Conservation (phyloP, 2,113 vertebrate species). For the Phoenicopterus ruber region DNA sequence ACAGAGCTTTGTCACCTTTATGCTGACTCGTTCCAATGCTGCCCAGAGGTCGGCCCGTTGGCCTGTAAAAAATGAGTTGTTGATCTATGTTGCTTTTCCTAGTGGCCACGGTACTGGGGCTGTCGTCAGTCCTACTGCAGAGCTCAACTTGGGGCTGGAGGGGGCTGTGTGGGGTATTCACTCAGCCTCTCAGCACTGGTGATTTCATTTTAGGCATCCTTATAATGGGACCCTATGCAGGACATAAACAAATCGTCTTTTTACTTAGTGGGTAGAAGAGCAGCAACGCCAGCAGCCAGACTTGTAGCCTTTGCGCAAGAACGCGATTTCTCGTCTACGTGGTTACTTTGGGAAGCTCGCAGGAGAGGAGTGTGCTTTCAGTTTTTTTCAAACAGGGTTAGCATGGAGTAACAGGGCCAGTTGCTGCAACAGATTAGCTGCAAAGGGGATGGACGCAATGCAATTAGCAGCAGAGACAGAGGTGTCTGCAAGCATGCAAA, state of each 20-base stretch:
- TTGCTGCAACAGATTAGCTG: neutral
- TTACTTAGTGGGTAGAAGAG: neutral
- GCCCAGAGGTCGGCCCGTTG: neutral
- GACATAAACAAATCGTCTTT: neutral
- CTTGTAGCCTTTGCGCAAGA: neutral
- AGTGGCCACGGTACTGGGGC: neutral
- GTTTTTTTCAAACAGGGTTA: neutral
- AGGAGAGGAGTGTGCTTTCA: neutral
- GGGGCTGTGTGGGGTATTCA: rapidly evolving
- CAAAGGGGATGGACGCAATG: neutral
- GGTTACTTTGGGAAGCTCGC: neutral
- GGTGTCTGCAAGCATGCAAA: rapidly evolving
- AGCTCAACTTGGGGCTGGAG: neutral
- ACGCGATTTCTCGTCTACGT: rapidly evolving
- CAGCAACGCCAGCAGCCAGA: neutral
- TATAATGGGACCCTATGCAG: neutral
- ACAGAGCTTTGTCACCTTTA: constrained; percentile 23
- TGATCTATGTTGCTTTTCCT: constrained; percentile 15
- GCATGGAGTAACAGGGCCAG: neutral
- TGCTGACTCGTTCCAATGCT: constrained; percentile 3
- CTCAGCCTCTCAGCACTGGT: neutral
- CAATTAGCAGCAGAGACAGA: neutral
- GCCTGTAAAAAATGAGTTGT: constrained; percentile 35
- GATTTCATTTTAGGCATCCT: neutral
- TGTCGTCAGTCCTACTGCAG: neutral